Evolutionary conservation across 2,888 invertebrate genomes (phyloP).

Genomic region (Idaea straminata): DNA sequence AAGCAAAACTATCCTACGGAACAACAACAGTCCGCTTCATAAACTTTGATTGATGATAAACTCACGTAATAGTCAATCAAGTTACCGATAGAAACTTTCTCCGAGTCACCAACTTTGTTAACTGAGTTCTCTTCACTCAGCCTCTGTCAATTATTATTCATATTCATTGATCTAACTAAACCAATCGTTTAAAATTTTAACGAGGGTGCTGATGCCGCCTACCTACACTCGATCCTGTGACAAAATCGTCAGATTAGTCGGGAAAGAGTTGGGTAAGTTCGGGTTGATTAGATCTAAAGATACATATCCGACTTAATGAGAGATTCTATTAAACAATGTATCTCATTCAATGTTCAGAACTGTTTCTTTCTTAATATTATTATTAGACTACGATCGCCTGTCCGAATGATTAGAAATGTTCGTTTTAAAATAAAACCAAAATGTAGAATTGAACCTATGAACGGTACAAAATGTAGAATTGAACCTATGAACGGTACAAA

Average conservation of each 20-base stretch:
- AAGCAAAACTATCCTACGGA: background rate
- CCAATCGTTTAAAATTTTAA: background rate
- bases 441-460: too few species aligned
- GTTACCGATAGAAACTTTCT: background rate
- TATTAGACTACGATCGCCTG: too few species aligned
- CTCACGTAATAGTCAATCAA: background rate
- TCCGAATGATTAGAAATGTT: too few species aligned
- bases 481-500: too few species aligned
- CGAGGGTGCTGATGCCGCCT: background rate
- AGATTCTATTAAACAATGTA: background rate
- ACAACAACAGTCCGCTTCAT: background rate
- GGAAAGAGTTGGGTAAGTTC: background rate
- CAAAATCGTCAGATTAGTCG: background rate
- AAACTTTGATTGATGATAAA: background rate
- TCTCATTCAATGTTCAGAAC: background rate
- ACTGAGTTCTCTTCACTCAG: background rate
- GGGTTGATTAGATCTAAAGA: background rate
- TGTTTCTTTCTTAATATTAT: background rate
- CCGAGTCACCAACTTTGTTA: background rate
- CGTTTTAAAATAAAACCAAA: too few species aligned
- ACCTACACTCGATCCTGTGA: background rate
- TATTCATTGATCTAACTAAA: conserved; percentile 1
- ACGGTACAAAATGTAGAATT: too few species aligned
- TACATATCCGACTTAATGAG: background rate
- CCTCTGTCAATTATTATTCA: background rate